phyloP scores from a whole-genome alignment of 2,113 vertebrate species.

The Psilopogon haemacephalus region DNA sequence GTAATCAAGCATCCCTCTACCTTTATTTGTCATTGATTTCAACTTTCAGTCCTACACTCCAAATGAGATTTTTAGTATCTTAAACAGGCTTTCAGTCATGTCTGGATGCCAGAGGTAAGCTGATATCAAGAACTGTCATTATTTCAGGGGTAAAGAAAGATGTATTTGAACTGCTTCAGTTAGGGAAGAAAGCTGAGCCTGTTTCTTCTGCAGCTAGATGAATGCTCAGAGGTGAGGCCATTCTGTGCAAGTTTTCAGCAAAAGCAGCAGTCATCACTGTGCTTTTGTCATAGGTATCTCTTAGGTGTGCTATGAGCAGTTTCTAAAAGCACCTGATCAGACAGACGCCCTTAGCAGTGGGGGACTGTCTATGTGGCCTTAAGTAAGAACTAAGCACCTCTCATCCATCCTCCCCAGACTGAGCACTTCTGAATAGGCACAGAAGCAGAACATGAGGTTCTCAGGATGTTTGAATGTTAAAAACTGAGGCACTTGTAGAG shows the following conservation, averaged over 20 bases:
- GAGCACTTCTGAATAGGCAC: background rate
- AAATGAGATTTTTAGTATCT: background rate
- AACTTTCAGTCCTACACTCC: background rate
- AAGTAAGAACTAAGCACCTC: background rate
- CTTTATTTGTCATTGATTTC: background rate
- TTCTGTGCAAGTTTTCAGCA: background rate
- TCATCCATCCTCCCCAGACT: background rate
- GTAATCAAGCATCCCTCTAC: background rate
- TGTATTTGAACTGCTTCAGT: background rate
- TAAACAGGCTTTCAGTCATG: background rate
- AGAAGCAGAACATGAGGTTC: background rate
- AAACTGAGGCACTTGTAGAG: background rate
- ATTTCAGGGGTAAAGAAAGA: background rate
- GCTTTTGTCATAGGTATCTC: background rate
- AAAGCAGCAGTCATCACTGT: background rate
- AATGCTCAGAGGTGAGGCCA: background rate
- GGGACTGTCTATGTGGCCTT: background rate
- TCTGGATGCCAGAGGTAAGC: background rate
- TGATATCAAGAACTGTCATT: background rate
- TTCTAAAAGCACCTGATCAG: background rate
- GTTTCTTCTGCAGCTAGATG: background rate
- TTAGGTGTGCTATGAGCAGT: background rate
- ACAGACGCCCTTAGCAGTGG: background rate
- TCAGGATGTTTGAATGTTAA: background rate
- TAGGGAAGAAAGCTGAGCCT: background rate